Percentiles rank a stretch among this genome's conserved stretches.
Evolutionary conservation across 2,888 invertebrate genomes (phyloP).

Genomic region (Drosophila macrothrix): DNA sequence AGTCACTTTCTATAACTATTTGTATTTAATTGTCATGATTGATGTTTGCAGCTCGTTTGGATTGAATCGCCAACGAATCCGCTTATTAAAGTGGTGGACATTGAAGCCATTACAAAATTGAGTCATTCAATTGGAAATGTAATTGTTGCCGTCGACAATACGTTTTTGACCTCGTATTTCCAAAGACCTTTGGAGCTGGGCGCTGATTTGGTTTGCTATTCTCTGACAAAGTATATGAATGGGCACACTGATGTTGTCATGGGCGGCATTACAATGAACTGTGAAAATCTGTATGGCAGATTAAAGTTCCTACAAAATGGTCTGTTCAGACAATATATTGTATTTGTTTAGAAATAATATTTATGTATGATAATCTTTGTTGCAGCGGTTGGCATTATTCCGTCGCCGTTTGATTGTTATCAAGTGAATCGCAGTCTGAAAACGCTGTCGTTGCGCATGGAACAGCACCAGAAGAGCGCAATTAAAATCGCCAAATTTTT

Average conservation of each 20-base stretch:
- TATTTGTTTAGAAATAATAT: slow-evolving; percentile 50
- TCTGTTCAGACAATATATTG: slow-evolving; percentile 77
- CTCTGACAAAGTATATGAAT: slow-evolving; percentile 98
- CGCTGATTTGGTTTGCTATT: slow-evolving; percentile 96
- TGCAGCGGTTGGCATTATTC: slow-evolving; percentile 90
- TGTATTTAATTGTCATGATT: background rate
- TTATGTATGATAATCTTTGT: background rate
- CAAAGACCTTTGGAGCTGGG: slow-evolving; percentile 96
- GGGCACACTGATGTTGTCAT: slow-evolving; percentile 99
- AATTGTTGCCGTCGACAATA: slow-evolving; percentile 95
- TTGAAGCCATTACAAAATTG: slow-evolving; percentile 89
- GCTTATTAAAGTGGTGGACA: slow-evolving; percentile 94
- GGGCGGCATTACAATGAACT: slow-evolving; percentile 93
- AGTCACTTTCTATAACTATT: background rate
- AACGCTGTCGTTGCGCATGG: slow-evolving; percentile 96
- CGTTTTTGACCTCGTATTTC: slow-evolving; percentile 95
- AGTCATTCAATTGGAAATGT: slow-evolving; percentile 86
- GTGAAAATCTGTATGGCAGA: slow-evolving; percentile 89
- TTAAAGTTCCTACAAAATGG: slow-evolving; percentile 95
- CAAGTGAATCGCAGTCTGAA: slow-evolving; percentile 97
- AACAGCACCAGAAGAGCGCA: slow-evolving; percentile 92
- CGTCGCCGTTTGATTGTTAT: slow-evolving; percentile 98
- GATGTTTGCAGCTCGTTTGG: slow-evolving; percentile 90
- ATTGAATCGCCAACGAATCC: slow-evolving; percentile 99
- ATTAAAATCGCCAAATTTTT: slow-evolving; percentile 92